A percentile compares a stretch with the other conserved stretches of the same genome.
phyloP scores from a whole-genome alignment of 2,888 invertebrate species.

The Diaprepes abbreviatus region DNA sequence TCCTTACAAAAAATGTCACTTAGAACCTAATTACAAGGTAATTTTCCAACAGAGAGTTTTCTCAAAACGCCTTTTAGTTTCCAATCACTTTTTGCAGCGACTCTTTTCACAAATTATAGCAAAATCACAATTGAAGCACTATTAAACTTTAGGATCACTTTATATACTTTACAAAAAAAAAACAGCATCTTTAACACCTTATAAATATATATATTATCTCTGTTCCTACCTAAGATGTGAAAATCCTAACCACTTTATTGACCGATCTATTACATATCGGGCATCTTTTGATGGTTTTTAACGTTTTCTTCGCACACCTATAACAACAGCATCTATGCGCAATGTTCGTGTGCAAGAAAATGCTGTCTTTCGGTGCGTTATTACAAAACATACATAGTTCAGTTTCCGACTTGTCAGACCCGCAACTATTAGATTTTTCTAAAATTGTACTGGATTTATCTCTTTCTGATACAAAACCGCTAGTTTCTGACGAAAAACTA shows the following conservation, averaged over 20 bases:
- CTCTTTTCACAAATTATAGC: not conserved
- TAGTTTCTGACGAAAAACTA: slow-evolving; percentile 25
- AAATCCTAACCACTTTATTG: slow-evolving; percentile 76
- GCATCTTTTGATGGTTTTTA: slow-evolving; percentile 75
- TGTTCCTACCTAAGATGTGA: slow-evolving; percentile 58
- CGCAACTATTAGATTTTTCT: slow-evolving; percentile 20
- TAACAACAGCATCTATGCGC: slow-evolving; percentile 81
- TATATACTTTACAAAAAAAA: slow-evolving; percentile 4
- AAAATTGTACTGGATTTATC: not conserved
- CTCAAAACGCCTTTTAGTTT: slow-evolving; percentile 5
- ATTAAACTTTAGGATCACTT: not conserved
- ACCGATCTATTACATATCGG: slow-evolving; percentile 79
- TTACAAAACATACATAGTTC: slow-evolving; percentile 75
- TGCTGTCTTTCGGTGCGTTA: slow-evolving; percentile 75
- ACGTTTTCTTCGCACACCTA: slow-evolving; percentile 77
- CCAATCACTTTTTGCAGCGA: not conserved
- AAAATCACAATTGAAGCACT: not conserved
- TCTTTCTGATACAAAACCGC: slow-evolving; percentile 31
- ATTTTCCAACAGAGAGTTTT: slow-evolving; percentile 11
- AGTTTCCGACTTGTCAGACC: slow-evolving; percentile 30
- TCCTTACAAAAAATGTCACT: not conserved
- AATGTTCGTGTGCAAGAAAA: slow-evolving; percentile 77
- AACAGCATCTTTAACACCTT: slow-evolving; percentile 28
- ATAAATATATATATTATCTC: slow-evolving; percentile 7
- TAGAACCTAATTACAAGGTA: not conserved